Percentiles rank a stretch among this genome's conserved stretches.
Conservation (phyloP, 1,140 invertebrate species). For the Panagrolaimus sp. region DNA sequence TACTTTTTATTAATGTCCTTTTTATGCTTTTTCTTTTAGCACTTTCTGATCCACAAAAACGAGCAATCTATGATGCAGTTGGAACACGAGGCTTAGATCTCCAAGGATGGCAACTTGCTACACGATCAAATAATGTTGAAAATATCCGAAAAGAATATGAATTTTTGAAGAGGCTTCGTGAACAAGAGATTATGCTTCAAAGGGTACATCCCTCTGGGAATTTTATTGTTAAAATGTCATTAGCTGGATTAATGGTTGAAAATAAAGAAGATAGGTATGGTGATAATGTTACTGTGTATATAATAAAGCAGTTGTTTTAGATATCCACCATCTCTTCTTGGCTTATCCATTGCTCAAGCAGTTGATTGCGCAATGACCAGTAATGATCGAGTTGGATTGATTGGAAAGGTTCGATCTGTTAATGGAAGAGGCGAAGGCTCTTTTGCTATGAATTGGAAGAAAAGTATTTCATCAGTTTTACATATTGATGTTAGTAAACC, state of each 20-base stretch:
- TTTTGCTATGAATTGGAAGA: conserved; percentile 43
- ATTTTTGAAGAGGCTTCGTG: conserved; percentile 51
- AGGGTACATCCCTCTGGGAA: conserved; percentile 43
- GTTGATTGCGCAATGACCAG: conserved; percentile 50
- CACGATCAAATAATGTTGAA: conserved; percentile 43
- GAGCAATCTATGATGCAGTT: conserved; percentile 55
- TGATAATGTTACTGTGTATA: conserved; percentile 19
- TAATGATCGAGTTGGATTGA: conserved; percentile 42
- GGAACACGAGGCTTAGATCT: conserved; percentile 49
- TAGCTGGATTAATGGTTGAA: conserved; percentile 40
- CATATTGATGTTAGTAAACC: conserved; percentile 46
- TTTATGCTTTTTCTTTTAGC: conserved; percentile 40
- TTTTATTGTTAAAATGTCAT: conserved; percentile 46
- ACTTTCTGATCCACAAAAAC: conserved; percentile 48
- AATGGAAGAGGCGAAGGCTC: conserved; percentile 51
- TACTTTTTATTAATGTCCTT: conserved; percentile 21
- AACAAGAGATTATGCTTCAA: conserved; percentile 56
- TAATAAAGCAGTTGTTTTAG: conserved; percentile 5
- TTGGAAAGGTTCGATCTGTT: conserved; percentile 39
- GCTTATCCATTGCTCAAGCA: conserved; percentile 46
- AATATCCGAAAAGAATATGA: conserved; percentile 53
- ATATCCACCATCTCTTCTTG: conserved; percentile 40
- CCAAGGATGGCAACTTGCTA: conserved; percentile 48
- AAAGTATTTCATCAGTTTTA: conserved; percentile 16
- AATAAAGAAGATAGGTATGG: conserved; percentile 29